phyloP scores from a whole-genome alignment of 2,797 vertebrate species.

The Monodelphis domestica region DNA sequence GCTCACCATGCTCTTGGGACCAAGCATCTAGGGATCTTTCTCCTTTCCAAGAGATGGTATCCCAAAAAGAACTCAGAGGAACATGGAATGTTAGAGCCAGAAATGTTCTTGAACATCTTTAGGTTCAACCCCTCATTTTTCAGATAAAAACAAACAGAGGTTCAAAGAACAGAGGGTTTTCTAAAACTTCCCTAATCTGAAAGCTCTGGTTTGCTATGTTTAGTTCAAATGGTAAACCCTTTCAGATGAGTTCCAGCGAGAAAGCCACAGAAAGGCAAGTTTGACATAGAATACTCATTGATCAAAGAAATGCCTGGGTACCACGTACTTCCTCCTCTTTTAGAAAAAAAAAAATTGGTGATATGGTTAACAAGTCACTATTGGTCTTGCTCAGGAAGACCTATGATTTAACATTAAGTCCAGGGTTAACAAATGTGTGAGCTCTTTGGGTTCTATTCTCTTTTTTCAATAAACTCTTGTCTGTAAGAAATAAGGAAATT shows the following conservation, averaged over 20 bases:
- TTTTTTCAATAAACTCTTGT: slow-evolving; percentile 55
- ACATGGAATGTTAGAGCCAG: neutral
- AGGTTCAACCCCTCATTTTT: neutral
- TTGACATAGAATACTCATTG: slow-evolving; percentile 44
- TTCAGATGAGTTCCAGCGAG: slow-evolving; percentile 69
- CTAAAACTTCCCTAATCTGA: neutral
- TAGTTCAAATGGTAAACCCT: slow-evolving; percentile 33
- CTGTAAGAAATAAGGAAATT: slow-evolving; percentile 49
- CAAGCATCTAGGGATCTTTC: neutral
- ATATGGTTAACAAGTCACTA: slow-evolving; percentile 74
- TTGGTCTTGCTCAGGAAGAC: slow-evolving; percentile 43
- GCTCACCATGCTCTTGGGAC: neutral
- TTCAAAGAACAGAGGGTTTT: neutral
- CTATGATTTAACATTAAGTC: neutral
- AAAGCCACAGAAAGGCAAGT: slow-evolving; percentile 63
- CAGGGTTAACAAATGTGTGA: slow-evolving; percentile 28
- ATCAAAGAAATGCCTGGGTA: slow-evolving; percentile 55
- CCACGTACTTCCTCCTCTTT: slow-evolving; percentile 65
- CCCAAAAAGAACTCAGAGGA: neutral
- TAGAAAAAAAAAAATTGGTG: no score
- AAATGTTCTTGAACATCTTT: neutral
- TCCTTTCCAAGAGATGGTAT: neutral
- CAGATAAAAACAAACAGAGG: neutral
- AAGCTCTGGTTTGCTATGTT: neutral
- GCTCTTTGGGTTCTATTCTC: neutral